These are phyloP conservation scores for Nyctalus aviator DNA, from an alignment of 2,797 vertebrate genomes.

Conservation along the genomic window DNA sequence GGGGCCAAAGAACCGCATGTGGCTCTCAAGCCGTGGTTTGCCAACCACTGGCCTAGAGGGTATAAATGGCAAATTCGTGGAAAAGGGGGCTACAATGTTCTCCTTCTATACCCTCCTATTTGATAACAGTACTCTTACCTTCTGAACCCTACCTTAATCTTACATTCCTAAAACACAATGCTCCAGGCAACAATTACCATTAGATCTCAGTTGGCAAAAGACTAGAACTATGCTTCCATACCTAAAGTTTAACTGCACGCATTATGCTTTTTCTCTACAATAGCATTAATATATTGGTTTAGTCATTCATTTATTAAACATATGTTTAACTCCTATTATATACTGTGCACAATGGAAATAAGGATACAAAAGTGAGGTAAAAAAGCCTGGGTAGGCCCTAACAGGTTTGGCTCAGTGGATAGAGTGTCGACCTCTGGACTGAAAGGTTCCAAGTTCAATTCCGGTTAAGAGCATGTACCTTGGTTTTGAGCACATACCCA, in stretches of 20 bases:
- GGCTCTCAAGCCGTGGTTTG: too few species aligned
- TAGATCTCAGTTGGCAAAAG: background rate
- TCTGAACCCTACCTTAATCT: background rate
- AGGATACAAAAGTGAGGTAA: background rate
- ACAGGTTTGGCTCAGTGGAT: too few species aligned
- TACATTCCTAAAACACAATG: background rate
- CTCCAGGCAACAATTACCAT: background rate
- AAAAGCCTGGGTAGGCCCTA: background rate
- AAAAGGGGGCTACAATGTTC: background rate
- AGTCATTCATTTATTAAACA: constrained; percentile 33
- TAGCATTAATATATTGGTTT: constrained; percentile 18
- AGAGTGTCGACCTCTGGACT: too few species aligned
- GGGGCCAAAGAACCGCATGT: too few species aligned
- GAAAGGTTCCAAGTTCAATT: too few species aligned
- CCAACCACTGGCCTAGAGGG: background rate
- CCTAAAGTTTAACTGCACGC: background rate
- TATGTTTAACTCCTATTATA: background rate
- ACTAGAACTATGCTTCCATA: background rate
- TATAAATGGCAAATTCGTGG: background rate
- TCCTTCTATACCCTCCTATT: background rate
- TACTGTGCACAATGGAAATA: background rate
- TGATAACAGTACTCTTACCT: background rate
- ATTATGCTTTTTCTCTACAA: constrained; percentile 21
- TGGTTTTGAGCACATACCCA: too few species aligned
- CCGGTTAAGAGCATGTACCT: too few species aligned